Base-by-base conservation (phyloP, 2,797 vertebrate species). In the Brachymystax lenok region DNA sequence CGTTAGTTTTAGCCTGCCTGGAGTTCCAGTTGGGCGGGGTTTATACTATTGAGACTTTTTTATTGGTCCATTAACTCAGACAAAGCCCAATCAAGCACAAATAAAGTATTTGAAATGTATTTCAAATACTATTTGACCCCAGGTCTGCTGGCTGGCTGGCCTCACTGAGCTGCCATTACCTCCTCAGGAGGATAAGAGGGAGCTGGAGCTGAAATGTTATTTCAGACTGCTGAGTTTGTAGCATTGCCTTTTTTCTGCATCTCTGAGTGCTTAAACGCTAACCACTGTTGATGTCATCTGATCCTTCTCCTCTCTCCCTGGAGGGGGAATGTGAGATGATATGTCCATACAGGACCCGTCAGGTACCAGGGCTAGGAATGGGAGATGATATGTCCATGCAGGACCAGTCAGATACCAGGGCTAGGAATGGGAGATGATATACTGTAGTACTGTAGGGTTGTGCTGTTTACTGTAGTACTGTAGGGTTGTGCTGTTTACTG, bases 201-300 rank as follows among this genome's bases (percentile, higher is more conserved):
- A 89, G 83, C 71, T 80, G 17, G 56, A 66, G 73, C 71, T 86
- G 90, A 88, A 85, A 89, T 82, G 33, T 87, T 90, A 91, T 90
- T 91, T 85, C 69, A 87, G 81, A 75, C 77, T 27, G 52, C 79
- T 88, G 75, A 86, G 78, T 91, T 92, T 87, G 17, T 80, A 87
- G 83, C 80, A 77, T 76, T 71, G 88, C 80, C 54, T 81, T 17
- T 54, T 56, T 56, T 56, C 17, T 54, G 14, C 52, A 17, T 54
- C 52, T 54, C 52, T 54, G 16, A 54, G 54, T n/a, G 54, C 54
- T 59, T n/a, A 59, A 59, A 59, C 0, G 19, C 7, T 2, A 40
- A 6, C 19, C 19, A 5, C 17, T 21, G 17, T 21, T 19, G 54
- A 59, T 19, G 54, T 59, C 54, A 59, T n/a, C 35, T 40, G 35